Evolutionary conservation across 2,888 invertebrate genomes (phyloP), one percentile per base, ranked within the genome.

Genomic region (Vesta saturnalis): DNA sequence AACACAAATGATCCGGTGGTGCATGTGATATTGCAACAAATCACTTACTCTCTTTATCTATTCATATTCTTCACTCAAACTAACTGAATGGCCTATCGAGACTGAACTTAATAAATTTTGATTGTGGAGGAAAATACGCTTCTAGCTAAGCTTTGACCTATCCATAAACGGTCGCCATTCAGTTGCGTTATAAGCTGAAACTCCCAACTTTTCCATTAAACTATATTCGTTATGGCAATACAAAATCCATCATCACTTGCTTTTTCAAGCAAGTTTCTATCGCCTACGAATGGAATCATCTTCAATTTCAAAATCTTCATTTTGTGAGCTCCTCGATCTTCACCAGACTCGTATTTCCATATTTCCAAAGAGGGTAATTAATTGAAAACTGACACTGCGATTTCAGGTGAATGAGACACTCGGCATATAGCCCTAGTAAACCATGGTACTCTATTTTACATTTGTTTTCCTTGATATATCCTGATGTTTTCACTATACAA

Each of bases 351-450:
- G 4, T 59, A 49, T 64, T 19, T 5, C 5, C 16, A 18, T n/a
- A 46, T 12, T 57, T 39, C 6, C 18, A 22, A 30, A 64, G 39
- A 18, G 16, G 49, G 59, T 18, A 46, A n/a, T 64, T 19, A 12
- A 12, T 2, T 22, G 23, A 56, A 63, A 56, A 63, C 56, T 56
- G 23, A 23, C 56, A 23, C 22, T 56, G 14, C 5, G 6, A 52
- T 56, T 35, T 56, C 30, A 23, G 35, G 6, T 16, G 30, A 30
- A 35, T 56, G 56, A 56, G 56, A n/a, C 90, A 52, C 18, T n/a
- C 3, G 46, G 46, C 46, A n/a, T n/a, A n/a, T n/a, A n/a, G n/a
- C n/a, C n/a, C n/a, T n/a, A n/a, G n/a, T n/a, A n/a, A n/a, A n/a
- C n/a, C n/a, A n/a, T n/a, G n/a, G n/a, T n/a, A n/a, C n/a, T n/a